A percentile compares a stretch with the other conserved stretches of the same genome.
Evolutionary conservation across 2,888 invertebrate genomes (phyloP).

Genomic region (Pterobdella sp.): DNA sequence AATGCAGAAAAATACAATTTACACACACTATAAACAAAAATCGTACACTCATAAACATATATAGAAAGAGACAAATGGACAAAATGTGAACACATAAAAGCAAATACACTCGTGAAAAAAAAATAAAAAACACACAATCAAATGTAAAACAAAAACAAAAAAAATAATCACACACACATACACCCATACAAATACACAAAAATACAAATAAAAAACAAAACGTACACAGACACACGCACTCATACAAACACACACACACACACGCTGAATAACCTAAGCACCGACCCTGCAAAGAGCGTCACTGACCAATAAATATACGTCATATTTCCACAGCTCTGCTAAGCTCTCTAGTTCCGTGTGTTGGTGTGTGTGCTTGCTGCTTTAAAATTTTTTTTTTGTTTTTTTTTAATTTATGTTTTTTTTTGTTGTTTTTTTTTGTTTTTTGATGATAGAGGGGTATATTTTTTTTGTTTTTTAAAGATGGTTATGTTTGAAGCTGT

Average conservation of each 20-base stretch:
- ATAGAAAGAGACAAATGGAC: not conserved
- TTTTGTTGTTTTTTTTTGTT: not conserved
- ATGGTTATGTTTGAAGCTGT: no score
- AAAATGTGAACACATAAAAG: not conserved
- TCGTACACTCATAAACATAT: not conserved
- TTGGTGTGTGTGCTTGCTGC: not conserved
- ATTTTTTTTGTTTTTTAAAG: no score
- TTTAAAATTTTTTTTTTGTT: not conserved
- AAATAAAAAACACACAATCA: not conserved
- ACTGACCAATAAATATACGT: constrained; percentile 29
- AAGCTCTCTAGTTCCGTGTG: constrained; percentile 11
- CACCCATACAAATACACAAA: constrained; percentile 1
- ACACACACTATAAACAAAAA: not conserved
- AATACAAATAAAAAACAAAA: not conserved
- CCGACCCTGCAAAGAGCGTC: constrained; percentile 20
- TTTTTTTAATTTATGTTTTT: not conserved
- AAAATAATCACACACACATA: constrained; percentile 3
- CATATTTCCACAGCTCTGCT: constrained; percentile 29
- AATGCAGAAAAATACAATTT: no score
- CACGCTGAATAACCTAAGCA: constrained; percentile 12
- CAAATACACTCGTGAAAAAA: not conserved
- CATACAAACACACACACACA: constrained; percentile 23
- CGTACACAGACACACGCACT: constrained; percentile 16
- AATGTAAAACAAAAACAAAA: no score
- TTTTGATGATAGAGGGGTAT: not conserved